Evolutionary conservation across 1,140 invertebrate genomes (phyloP), one percentile per base, ranked within the genome.

Genomic region (Antheraea mylitta): DNA sequence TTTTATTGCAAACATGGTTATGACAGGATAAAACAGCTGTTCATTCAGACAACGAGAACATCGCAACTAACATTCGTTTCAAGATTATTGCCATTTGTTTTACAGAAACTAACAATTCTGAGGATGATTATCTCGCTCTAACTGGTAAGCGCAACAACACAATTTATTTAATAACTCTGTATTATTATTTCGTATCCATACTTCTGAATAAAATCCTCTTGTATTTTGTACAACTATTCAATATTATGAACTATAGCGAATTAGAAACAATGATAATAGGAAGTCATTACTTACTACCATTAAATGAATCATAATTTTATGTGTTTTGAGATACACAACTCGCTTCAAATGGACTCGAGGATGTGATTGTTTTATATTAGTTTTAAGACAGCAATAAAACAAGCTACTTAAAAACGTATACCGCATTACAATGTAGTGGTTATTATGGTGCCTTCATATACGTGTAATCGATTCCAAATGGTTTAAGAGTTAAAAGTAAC

Each of bases 1-100:
- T 80, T 75, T 80, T 76, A 78, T 71, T 69, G 67, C 74, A 71
- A 66, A 42, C 38, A 42, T 71, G 69, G 69, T 59, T 71, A 64
- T 73, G 70, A 76, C 76, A 78, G 76, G 74, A 78, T 76, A 75
- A 69, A 67, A 66, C 64, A 7, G 38, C 30, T 58, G 22, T 19
- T 42, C 36, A 45, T 68, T 59, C 62, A 61, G 53, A 53, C 61
- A 2, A 11, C 3, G 38, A 42, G 38, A 42, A 42, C 38, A 42
- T 42, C 38, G 38, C 38, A 11, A 11, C 38, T 42, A 42, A 7
- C 11, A 42, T 11, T 42, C 11, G 38, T 42, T 42, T 42, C 38
- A 42, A 42, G 38, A 2, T 42, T 11, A 42, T 8, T 9, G 7
- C 38, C 7, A 38, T 42, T 3, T 42, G 11, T 42, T 42, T 42